phyloP scores from a whole-genome alignment of 2,113 vertebrate genomes.

The Podarcis cretensis region DNA sequence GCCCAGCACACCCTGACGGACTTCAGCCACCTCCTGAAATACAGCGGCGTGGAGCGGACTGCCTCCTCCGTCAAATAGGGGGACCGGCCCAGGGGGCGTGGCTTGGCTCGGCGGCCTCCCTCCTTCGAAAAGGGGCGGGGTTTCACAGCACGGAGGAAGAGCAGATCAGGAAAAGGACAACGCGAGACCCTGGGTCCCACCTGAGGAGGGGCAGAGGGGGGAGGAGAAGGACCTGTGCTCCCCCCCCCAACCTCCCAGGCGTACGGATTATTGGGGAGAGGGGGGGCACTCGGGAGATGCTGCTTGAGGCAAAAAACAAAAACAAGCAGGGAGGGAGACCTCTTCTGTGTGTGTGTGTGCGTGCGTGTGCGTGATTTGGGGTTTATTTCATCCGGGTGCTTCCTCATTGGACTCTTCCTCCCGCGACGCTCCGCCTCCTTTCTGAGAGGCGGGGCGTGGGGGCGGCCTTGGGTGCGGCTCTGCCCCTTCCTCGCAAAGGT shows the following conservation, averaged over 20 bases:
- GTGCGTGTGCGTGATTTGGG: neutral
- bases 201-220: neutral
- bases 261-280: neutral
- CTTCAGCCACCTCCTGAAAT: slow-evolving; percentile 85
- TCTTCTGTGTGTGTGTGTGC: neutral
- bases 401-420: slow-evolving; percentile 8
- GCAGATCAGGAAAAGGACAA: neutral
- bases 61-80: slow-evolving; percentile 79
- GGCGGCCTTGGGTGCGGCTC: neutral
- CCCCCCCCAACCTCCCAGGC: neutral
- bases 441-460: neutral
- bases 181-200: neutral
- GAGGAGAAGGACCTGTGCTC: neutral
- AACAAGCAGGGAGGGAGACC: neutral
- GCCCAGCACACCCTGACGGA: slow-evolving; percentile 82
- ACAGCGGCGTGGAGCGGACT: slow-evolving; percentile 81
- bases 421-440: neutral
- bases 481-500: neutral
- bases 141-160: neutral
- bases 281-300: neutral
- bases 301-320: neutral
- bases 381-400: slow-evolving; percentile 8
- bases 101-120: neutral
- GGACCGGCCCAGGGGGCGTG: neutral
- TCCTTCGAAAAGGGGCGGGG: neutral